These are phyloP conservation scores for Clarias platycephalus DNA, from an alignment of 2,797 vertebrate species.

Conservation along the genomic window DNA sequence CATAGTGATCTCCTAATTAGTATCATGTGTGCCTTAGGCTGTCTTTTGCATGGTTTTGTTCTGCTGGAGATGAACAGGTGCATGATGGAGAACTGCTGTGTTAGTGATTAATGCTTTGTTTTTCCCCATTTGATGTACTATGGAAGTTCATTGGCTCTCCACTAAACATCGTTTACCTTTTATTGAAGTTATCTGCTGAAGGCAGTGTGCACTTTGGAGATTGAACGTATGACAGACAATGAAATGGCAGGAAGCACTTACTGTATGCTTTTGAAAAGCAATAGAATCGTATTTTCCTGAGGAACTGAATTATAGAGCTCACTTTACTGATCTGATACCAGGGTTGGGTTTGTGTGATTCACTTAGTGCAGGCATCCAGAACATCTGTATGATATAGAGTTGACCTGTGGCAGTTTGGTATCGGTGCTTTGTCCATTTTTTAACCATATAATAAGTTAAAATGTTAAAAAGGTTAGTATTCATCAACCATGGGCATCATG, in stretches of 20 bases:
- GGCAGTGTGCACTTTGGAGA: neutral
- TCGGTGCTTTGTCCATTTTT: neutral
- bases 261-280: neutral
- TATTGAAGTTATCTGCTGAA: neutral
- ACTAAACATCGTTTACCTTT: neutral
- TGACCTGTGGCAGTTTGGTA: neutral
- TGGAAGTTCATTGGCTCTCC: neutral
- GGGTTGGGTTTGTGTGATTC: neutral
- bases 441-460: neutral
- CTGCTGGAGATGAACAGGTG: slow-evolving; percentile 19
- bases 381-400: neutral
- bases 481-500: neutral
- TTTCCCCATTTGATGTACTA: neutral
- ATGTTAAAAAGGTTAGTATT: neutral
- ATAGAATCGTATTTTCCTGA: neutral
- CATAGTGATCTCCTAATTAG: slow-evolving; percentile 63
- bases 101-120: neutral
- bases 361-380: neutral
- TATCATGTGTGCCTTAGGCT: slow-evolving; percentile 69
- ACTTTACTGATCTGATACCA: slow-evolving; percentile 3
- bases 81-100: neutral
- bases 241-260: neutral
- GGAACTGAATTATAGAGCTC: neutral
- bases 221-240: neutral
- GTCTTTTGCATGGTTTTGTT: slow-evolving; percentile 48